These are phyloP conservation scores for Cryptotermes secundus DNA, from an alignment of 1,140 invertebrate genomes.

Conservation along the genomic window DNA sequence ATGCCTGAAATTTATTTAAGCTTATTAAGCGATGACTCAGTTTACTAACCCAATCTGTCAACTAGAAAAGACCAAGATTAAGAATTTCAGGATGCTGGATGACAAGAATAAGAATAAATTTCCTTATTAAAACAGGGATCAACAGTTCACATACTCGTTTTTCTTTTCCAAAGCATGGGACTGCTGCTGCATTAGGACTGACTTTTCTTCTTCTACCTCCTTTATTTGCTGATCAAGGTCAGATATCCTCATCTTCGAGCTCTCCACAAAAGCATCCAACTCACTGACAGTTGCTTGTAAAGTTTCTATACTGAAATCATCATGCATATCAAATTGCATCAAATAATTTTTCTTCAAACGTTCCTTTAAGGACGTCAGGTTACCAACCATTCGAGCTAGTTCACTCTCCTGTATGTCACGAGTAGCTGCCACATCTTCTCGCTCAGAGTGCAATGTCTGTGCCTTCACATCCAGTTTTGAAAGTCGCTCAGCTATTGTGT, in stretches of 20 bases:
- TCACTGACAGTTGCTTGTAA: background rate
- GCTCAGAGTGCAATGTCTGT: background rate
- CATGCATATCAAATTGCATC: background rate
- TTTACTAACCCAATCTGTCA: no score
- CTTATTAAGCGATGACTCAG: no score
- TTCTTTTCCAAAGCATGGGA: background rate
- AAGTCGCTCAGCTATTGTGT: background rate
- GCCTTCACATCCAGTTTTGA: background rate
- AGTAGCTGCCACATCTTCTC: background rate
- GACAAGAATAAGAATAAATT: no score
- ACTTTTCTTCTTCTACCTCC: background rate
- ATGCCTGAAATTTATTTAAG: no score
- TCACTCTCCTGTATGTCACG: background rate
- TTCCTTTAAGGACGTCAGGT: background rate
- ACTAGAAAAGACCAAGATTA: no score
- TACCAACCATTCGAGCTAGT: background rate
- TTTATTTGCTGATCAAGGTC: slow-evolving; percentile 5
- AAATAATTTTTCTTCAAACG: background rate
- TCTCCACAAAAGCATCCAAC: background rate
- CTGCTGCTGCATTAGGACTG: background rate
- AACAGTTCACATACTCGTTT: background rate
- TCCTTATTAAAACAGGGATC: no score
- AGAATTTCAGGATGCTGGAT: no score
- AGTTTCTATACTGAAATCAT: no score
- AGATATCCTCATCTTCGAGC: background rate